Evolutionary conservation across 92 coral and sea anemone species (phyloP), one percentile per base, ranked within the genome.

Genomic region (Hydrozoanthus gracilis): DNA sequence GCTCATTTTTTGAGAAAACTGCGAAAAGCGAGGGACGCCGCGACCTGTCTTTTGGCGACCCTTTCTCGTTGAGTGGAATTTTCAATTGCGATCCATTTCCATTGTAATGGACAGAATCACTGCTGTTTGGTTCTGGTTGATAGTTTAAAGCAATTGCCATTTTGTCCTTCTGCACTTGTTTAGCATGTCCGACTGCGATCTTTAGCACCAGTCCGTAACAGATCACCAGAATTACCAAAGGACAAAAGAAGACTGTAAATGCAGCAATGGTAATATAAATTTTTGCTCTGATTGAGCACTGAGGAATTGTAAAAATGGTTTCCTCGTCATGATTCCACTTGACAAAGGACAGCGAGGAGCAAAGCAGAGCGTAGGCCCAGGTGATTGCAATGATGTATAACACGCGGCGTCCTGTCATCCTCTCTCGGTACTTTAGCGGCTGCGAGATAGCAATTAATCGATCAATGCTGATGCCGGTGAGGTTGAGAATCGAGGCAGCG

Each of bases 401-500:
- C 39, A 96, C 97, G n/a, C 92, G 93, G 61, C 86, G 90, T 5
- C 92, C 80, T 0, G 97, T 94, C 99, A 97, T 97, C 64, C 89
- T 92, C 77, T 97, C 98, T 11, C 92, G 93, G 89, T 97, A 97
- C 27, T 89, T 90, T 17, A 97, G 90, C 49, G 99, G 99, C 79
- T 93, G 89, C 51, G 91, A 88, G 16, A 97, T 92, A 51, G 98
- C 99, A 2, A 97, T 86, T 58, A 97, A 93, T 3, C 99, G 93
- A 51, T 97, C 99, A 18, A 97, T 82, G 48, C 97, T 93, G 83
- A 97, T 97, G 0, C 92, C 97, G 7, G 96, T 92, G 13, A 97
- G 92, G 76, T 95, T 95, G 14, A 97, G 92, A 27, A 97, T 97
- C 10, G 99, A 97, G 1, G 98, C 99, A 3, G 98, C 98, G 50